A percentile compares a stretch with the other conserved stretches of the same genome.
Conservation (phyloP, 2,888 invertebrate genomes). For the Lithophane leautieri region DNA sequence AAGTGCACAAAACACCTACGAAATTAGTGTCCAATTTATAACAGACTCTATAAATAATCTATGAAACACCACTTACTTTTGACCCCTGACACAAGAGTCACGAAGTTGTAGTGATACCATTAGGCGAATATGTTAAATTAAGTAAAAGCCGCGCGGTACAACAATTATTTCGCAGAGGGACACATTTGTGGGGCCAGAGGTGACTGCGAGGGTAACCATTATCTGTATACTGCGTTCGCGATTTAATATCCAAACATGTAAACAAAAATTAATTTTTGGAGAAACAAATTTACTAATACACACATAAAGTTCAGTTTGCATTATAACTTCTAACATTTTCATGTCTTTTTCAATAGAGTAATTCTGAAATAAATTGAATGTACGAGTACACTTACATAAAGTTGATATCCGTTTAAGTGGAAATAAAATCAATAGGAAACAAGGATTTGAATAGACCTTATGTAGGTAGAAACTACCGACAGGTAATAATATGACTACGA, state of each 20-base stretch:
- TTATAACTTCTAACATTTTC: background rate
- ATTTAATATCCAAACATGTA: background rate
- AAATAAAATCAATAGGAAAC: background rate
- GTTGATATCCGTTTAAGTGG: too few species aligned
- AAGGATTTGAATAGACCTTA: too few species aligned
- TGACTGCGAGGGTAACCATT: constrained; percentile 12
- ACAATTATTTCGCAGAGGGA: constrained; percentile 42
- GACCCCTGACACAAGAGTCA: constrained; percentile 36
- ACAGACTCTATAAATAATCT: constrained; percentile 20
- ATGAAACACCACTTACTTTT: constrained; percentile 30
- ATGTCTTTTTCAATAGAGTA: background rate
- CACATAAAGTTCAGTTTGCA: background rate
- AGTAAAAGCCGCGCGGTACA: constrained; percentile 39
- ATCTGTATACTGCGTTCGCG: background rate
- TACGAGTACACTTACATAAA: background rate
- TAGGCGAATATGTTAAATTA: constrained; percentile 47
- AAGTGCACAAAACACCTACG: constrained; percentile 26
- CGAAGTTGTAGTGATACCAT: constrained; percentile 34
- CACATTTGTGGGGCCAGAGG: constrained; percentile 43
- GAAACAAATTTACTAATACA: background rate
- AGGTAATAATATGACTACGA: constrained; percentile 1
- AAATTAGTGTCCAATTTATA: constrained; percentile 23
- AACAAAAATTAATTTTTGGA: background rate
- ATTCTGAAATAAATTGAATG: background rate
- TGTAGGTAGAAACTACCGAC: too few species aligned